Base-by-base conservation (phyloP, 2,113 vertebrate species). In the Saguinus midas region DNA sequence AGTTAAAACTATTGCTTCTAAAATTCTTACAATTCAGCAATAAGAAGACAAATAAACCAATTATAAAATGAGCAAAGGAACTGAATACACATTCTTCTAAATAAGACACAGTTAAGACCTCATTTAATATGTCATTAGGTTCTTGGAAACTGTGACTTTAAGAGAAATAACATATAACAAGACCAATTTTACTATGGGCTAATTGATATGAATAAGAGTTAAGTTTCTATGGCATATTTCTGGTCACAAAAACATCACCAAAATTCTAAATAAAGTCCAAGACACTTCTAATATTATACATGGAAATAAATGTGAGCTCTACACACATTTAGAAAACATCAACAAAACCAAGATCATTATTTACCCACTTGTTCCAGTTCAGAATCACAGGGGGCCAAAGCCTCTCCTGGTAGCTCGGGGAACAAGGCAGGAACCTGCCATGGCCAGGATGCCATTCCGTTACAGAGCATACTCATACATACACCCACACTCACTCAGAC, bases 11-110 rank as follows among this genome's bases (percentile, higher is more conserved):
- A 40, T 50, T 92, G 70, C 55, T 86, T 4, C 29, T 96, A 81
- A 43, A 92, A 94, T 16, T 40, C 37, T 72, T 83, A 90, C 1
- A 80, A 43, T 20, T 90, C 37, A 87, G 43, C 50, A 85, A 94
- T n/a, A 75, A 83, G 68, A 96, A 94, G 18, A 72, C 14, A 82
- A 57, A 80, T 40, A 84, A 95, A 40, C 9, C 29, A 97, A 83
- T 80, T 90, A 75, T 43, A 90, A 97, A 95, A 87, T 80, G 37
- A 25, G 3, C 32, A 92, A 84, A 87, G 6, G 17, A 86, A 61
- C 57, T 93, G 6, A 45, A 76, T 1, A 93, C 8, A 73, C 52
- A 66, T 64, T 84, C 57, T 35, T 93, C 27, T 37, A 76, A 91
- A 68, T 48, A 97, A 94, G 73, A 48, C 73, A 29, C 25, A 8